A percentile compares a stretch with the other conserved stretches of the same genome.
Evolutionary conservation across 2,888 invertebrate genomes (phyloP).

Genomic region (Agriopis aurantiaria): DNA sequence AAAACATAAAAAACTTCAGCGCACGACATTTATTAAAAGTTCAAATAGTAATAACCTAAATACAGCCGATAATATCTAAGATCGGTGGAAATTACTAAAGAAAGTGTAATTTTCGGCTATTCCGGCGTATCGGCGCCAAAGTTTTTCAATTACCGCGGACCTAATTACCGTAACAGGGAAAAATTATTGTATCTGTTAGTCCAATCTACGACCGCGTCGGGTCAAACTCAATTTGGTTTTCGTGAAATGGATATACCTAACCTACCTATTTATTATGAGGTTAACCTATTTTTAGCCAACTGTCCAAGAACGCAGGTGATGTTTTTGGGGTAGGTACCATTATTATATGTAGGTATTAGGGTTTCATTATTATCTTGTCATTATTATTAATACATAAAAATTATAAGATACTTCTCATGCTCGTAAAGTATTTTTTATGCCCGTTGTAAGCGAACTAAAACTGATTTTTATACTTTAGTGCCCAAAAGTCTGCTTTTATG

Average conservation of each 20-base stretch:
- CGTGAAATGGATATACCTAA: conserved; percentile 11
- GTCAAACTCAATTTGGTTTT: conserved; percentile 40
- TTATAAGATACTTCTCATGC: too few species aligned
- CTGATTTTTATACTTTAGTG: too few species aligned
- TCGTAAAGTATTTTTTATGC: too few species aligned
- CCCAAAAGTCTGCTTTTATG: too few species aligned
- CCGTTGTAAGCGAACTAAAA: too few species aligned
- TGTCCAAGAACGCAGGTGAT: too few species aligned
- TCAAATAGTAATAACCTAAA: conserved; percentile 77
- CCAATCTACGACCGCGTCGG: conserved; percentile 42
- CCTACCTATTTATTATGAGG: neutral
- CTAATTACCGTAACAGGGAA: conserved; percentile 68
- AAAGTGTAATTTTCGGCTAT: conserved; percentile 77
- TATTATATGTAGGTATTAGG: too few species aligned
- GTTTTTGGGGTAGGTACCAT: too few species aligned
- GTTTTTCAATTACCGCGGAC: conserved; percentile 80
- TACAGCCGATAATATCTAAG: conserved; percentile 75
- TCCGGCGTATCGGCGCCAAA: conserved; percentile 76
- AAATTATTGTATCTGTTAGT: conserved; percentile 54
- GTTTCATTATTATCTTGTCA: too few species aligned
- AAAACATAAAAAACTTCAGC: conserved; percentile 53
- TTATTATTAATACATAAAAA: too few species aligned
- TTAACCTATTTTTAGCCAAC: neutral
- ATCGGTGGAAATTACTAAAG: conserved; percentile 69
- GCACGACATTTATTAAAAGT: conserved; percentile 76